Percentiles rank a stretch among this genome's conserved stretches.
These are phyloP conservation scores for Drosophila neonasuta DNA, from an alignment of 2,888 invertebrate species.

Conservation along the genomic window DNA sequence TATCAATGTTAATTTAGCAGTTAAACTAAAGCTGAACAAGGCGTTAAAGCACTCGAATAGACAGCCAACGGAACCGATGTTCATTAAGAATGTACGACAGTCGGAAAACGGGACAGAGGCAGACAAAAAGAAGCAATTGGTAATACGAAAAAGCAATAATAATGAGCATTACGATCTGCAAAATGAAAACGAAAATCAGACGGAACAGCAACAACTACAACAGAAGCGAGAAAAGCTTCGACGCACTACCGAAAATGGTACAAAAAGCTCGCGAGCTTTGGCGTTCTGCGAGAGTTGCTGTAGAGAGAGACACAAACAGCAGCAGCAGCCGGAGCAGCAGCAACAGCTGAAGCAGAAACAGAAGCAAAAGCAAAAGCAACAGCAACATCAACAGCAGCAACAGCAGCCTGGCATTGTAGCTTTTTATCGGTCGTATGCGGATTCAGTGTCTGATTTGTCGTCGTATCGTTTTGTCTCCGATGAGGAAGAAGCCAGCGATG, in stretches of 20 bases:
- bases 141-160: constrained; percentile 32
- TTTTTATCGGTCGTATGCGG: constrained; percentile 67
- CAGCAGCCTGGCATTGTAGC: constrained; percentile 61
- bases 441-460: constrained; percentile 81
- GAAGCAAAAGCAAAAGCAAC: constrained; percentile 31
- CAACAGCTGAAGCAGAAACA: constrained; percentile 22
- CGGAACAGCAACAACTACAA: constrained; percentile 27
- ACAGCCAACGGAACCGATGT: constrained; percentile 30
- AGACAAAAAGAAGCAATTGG: constrained; percentile 18
- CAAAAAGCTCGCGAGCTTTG: constrained; percentile 70
- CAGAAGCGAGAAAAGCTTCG: constrained; percentile 44
- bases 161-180: constrained; percentile 46
- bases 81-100: constrained; percentile 36
- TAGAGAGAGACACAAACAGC: constrained; percentile 61
- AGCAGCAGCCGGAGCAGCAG: constrained; percentile 27
- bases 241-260: constrained; percentile 33
- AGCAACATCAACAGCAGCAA: constrained; percentile 31
- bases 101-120: constrained; percentile 21
- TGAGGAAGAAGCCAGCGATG: constrained; percentile 70
- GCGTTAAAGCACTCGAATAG: constrained; percentile 21
- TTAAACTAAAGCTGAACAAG: constrained; percentile 23
- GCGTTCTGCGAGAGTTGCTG: constrained; percentile 78
- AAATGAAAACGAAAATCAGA: constrained; percentile 41
- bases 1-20: not conserved
- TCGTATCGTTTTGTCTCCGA: constrained; percentile 80